Percentiles rank a stretch among this genome's conserved stretches.
Conservation (phyloP, 2,888 invertebrate genomes). For the Microchrysa polita region DNA sequence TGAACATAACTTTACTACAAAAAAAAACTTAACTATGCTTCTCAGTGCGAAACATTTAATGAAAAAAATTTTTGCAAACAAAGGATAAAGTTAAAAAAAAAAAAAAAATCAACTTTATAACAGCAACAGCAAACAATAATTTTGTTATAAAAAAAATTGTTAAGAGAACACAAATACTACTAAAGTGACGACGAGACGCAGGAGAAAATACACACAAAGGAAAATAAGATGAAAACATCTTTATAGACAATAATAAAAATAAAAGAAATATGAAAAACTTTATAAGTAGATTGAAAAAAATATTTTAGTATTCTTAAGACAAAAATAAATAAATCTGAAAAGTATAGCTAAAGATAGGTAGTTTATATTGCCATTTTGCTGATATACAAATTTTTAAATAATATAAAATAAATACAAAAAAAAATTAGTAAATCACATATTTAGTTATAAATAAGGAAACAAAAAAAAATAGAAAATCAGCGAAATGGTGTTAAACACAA, state of each 20-base stretch:
- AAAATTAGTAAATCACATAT: conserved; percentile 1
- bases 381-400: conserved; percentile 44
- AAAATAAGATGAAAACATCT: conserved; percentile 17
- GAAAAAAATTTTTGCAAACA: too few species aligned
- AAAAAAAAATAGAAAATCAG: conserved; percentile 17
- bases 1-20: too few species aligned
- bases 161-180: conserved; percentile 23
- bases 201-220: too few species aligned
- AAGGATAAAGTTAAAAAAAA: too few species aligned
- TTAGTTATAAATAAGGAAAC: conserved; percentile 7
- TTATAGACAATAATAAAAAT: conserved; percentile 43
- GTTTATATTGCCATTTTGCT: conserved; percentile 47
- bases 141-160: conserved; percentile 13
- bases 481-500: not conserved
- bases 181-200: not conserved
- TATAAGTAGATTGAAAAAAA: conserved; percentile 29
- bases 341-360: conserved; percentile 41
- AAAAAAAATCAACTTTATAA: conserved; percentile 20
- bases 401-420: not conserved
- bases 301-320: conserved; percentile 19
- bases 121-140: conserved; percentile 25
- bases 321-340: not conserved
- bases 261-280: conserved; percentile 19
- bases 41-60: too few species aligned
- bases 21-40: too few species aligned